Conservation (phyloP, 2,888 invertebrate species). For the Temnothorax unifasciatus region DNA sequence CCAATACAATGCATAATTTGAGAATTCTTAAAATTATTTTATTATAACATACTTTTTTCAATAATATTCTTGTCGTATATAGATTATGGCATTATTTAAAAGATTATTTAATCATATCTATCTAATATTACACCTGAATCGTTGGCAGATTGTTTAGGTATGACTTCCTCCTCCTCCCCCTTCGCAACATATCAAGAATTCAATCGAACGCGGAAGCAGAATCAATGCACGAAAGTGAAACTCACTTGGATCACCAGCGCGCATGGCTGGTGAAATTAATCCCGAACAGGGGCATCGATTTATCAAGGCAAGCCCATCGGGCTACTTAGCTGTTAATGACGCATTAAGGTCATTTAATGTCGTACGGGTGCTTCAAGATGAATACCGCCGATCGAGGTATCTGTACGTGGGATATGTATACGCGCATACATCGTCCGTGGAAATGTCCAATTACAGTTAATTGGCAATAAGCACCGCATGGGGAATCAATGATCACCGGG, state of each 20-base stretch:
- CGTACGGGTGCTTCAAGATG: conserved; percentile 58
- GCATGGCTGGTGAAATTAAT: conserved; percentile 25
- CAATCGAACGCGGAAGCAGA: not conserved
- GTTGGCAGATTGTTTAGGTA: not conserved
- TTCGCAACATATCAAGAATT: not conserved
- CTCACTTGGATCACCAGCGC: conserved; percentile 6
- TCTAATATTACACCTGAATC: not conserved
- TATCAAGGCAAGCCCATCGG: conserved; percentile 25
- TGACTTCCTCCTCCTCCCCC: not conserved
- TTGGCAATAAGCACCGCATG: conserved; percentile 64
- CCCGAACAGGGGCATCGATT: conserved; percentile 25
- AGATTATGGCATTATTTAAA: not conserved
- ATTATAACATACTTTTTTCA: not conserved
- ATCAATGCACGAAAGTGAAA: conserved; percentile 36
- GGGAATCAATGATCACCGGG: conserved; percentile 64
- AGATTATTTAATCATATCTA: not conserved
- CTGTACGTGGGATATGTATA: conserved; percentile 12
- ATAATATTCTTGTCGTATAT: not conserved
- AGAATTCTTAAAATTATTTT: conserved; percentile 1
- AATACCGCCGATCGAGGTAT: conserved; percentile 56
- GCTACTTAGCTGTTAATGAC: conserved; percentile 56
- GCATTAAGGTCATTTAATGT: conserved; percentile 59
- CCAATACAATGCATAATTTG: not conserved
- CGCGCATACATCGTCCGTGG: conserved; percentile 51
- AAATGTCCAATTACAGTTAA: conserved; percentile 64